Evolutionary conservation across 2,113 vertebrate species (phyloP).

Genomic region (Protobothrops flavoviridis): DNA sequence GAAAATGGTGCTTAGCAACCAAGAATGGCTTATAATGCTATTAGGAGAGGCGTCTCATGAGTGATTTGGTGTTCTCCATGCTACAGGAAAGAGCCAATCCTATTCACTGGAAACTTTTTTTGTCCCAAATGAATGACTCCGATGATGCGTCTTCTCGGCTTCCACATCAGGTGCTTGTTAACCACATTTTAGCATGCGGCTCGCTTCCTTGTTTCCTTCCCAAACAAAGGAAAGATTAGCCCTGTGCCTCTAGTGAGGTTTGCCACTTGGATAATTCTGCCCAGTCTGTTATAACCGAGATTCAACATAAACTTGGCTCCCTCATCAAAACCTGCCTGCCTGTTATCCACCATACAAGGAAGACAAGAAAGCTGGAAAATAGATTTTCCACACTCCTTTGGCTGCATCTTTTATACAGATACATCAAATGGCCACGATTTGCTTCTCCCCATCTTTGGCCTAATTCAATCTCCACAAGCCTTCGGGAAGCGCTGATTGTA

Average conservation of each 20-base stretch:
- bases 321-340: constrained; percentile 13
- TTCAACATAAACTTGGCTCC: not conserved
- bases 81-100: not conserved
- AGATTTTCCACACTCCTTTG: not conserved
- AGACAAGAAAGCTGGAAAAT: not conserved
- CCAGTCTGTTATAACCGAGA: not conserved
- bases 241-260: constrained; percentile 47
- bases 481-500: not conserved
- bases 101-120: constrained; percentile 33
- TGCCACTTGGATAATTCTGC: constrained; percentile 37
- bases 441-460: accelerated
- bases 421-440: not conserved
- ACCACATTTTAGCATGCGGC: not conserved
- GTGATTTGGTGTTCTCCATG: not conserved
- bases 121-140: constrained; percentile 33
- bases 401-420: not conserved
- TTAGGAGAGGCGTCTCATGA: constrained; percentile 21
- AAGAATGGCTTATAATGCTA: constrained; percentile 11
- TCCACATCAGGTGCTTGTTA: constrained; percentile 16
- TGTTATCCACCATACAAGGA: not conserved
- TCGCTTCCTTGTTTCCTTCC: not conserved
- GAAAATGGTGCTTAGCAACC: constrained; percentile 3
- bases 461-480: not conserved
- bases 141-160: not conserved
- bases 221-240: constrained; percentile 29